Percentiles rank a stretch among this genome's conserved stretches.
These are phyloP conservation scores for Amphiprion percula DNA, from an alignment of 2,113 vertebrate species.

Conservation along the genomic window DNA sequence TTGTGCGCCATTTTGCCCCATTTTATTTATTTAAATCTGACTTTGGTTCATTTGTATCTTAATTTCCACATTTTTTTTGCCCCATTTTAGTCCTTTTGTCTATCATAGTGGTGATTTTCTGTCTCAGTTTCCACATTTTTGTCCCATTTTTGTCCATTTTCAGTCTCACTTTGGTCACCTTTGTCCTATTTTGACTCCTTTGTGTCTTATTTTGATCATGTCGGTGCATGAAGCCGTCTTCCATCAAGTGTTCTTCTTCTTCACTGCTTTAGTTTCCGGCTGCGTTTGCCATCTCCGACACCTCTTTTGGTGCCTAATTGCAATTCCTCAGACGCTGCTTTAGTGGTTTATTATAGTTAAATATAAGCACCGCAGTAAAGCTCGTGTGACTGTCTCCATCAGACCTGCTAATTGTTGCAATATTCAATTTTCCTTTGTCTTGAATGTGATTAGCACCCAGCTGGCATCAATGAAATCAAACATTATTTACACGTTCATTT, in stretches of 20 bases:
- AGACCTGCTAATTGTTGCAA: conserved; percentile 77
- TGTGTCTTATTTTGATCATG: too few relatives aligned
- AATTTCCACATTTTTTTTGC: too few relatives aligned
- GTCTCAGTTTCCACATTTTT: too few relatives aligned
- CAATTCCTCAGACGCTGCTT: conserved; percentile 76
- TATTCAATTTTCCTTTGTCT: conserved; percentile 71
- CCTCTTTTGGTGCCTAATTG: conserved; percentile 65
- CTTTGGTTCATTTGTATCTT: too few relatives aligned
- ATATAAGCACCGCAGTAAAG: conserved; percentile 65
- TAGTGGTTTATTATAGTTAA: conserved; percentile 76
- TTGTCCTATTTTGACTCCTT: too few relatives aligned
- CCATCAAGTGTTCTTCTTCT: background rate
- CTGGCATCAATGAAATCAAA: conserved; percentile 48
- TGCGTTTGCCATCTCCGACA: conserved; percentile 44
- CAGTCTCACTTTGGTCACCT: too few relatives aligned
- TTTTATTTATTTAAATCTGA: too few relatives aligned
- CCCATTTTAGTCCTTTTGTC: too few relatives aligned
- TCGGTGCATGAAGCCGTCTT: too few relatives aligned
- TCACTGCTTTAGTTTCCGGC: conserved; percentile 26
- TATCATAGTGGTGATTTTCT: too few relatives aligned
- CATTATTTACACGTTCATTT: conserved; percentile 61
- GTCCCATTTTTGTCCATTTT: too few relatives aligned
- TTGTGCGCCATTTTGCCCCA: too few relatives aligned
- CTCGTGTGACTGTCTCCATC: conserved; percentile 65
- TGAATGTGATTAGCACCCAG: conserved; percentile 76